Conservation (phyloP, 2,113 vertebrate genomes). For the Grammomys dolichurus region DNA sequence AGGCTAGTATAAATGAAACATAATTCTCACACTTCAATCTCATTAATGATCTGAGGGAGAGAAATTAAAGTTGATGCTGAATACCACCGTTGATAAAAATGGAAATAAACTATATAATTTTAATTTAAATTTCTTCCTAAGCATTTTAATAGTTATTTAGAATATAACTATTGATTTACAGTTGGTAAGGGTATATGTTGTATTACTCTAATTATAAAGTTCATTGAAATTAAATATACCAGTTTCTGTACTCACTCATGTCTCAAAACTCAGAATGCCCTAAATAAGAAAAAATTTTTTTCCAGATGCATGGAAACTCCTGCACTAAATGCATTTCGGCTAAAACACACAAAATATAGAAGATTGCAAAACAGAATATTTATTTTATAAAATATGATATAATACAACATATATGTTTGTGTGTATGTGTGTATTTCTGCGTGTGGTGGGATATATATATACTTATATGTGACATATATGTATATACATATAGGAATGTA, state of each 20-base stretch:
- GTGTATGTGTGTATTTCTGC: too few relatives aligned
- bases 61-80: background rate
- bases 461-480: too few relatives aligned
- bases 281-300: too few relatives aligned
- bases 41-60: background rate
- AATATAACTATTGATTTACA: too few relatives aligned
- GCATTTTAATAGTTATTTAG: background rate
- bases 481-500: too few relatives aligned
- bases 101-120: background rate
- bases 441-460: too few relatives aligned
- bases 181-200: background rate
- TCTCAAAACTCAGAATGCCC: background rate
- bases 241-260: background rate
- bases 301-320: too few relatives aligned
- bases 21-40: background rate
- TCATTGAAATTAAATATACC: background rate
- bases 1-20: background rate
- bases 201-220: background rate
- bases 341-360: too few relatives aligned
- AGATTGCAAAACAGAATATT: too few relatives aligned
- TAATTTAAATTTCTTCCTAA: background rate
- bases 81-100: background rate
- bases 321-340: too few relatives aligned
- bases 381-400: too few relatives aligned
- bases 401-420: too few relatives aligned